phyloP scores from a whole-genome alignment of 2,113 vertebrate genomes.

The Hystrix cristata region DNA sequence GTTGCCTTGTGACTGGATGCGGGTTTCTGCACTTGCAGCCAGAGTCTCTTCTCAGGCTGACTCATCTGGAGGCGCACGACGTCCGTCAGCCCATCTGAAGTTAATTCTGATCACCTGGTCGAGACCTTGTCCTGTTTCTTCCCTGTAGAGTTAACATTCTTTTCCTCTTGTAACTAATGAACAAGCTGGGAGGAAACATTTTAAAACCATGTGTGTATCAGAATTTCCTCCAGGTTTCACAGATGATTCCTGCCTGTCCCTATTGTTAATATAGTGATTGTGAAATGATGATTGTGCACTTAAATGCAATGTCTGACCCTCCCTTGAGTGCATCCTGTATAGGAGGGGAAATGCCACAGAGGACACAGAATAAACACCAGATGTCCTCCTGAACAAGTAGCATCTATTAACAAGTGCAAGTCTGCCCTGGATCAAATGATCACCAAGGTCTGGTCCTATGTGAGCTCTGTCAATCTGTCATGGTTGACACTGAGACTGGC shows the following conservation, averaged over 20 bases:
- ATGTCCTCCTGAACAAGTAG: no score
- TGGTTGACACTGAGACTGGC: background rate
- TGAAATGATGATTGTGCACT: slow-evolving; percentile 37
- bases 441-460: background rate
- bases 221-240: background rate
- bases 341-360: background rate
- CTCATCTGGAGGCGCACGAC: background rate
- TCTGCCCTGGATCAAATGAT: background rate
- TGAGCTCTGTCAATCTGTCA: background rate
- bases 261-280: slow-evolving; percentile 43
- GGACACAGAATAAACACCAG: background rate
- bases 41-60: background rate
- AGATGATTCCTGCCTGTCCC: background rate
- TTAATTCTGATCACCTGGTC: slow-evolving; percentile 2
- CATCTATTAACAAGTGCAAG: background rate
- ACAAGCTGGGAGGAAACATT: slow-evolving; percentile 10
- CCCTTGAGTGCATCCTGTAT: background rate
- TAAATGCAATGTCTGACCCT: background rate
- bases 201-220: slow-evolving; percentile 13
- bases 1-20: background rate
- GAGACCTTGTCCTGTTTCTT: slow-evolving; percentile 7
- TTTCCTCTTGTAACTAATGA: slow-evolving; percentile 41
- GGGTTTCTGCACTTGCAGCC: background rate
- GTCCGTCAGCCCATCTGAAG: background rate
- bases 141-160: slow-evolving; percentile 10